Conservation (phyloP, 2,888 invertebrate species). For the Drosophila rubida region DNA sequence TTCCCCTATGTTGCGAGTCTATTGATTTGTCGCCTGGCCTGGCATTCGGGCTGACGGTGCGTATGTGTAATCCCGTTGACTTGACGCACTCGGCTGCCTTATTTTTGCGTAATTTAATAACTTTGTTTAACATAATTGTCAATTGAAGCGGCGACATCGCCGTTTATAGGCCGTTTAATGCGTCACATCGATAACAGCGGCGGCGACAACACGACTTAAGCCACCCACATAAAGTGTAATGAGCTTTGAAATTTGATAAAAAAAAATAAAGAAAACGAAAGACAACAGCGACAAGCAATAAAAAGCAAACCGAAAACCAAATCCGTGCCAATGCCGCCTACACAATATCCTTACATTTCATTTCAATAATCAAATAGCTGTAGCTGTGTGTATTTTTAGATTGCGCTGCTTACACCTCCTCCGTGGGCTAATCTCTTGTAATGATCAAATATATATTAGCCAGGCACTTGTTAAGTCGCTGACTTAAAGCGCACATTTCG, state of each 20-base stretch:
- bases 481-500: not conserved
- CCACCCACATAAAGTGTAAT: conserved; percentile 71
- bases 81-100: conserved; percentile 65
- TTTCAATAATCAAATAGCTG: not conserved
- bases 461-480: not conserved
- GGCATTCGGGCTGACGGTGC: conserved; percentile 49
- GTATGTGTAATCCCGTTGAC: conserved; percentile 78
- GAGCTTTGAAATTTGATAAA: conserved; percentile 82
- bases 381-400: not conserved
- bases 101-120: conserved; percentile 81
- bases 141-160: conserved; percentile 76
- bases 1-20: conserved; percentile 33
- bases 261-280: too few relatives aligned
- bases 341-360: not conserved
- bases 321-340: conserved; percentile 16
- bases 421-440: conserved; percentile 14
- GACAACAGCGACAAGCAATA: conserved; percentile 17
- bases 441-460: conserved; percentile 11
- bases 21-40: conserved; percentile 74
- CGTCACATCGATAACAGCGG: conserved; percentile 53
- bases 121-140: conserved; percentile 82
- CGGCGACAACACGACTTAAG: conserved; percentile 53
- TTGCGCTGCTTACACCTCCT: not conserved
- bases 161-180: conserved; percentile 75
- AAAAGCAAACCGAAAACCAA: conserved; percentile 18